phyloP scores from a whole-genome alignment of 2,888 invertebrate genomes.

The Lochmaea capreae region DNA sequence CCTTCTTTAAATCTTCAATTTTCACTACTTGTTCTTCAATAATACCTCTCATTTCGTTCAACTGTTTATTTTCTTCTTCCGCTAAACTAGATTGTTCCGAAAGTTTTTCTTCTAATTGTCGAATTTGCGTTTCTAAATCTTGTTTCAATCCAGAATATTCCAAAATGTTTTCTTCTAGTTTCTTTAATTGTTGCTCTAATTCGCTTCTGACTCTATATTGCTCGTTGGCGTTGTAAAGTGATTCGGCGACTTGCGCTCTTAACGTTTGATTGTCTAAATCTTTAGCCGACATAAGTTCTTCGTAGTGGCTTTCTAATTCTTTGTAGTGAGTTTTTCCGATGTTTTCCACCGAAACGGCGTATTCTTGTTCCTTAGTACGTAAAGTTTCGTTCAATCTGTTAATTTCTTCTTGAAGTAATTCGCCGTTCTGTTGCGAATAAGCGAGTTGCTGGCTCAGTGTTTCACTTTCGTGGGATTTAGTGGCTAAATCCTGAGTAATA shows the following conservation, averaged over 20 bases:
- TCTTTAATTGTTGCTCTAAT: slow-evolving; percentile 38
- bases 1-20: slow-evolving; percentile 78
- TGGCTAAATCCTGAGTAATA: slow-evolving; percentile 41
- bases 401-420: slow-evolving; percentile 46
- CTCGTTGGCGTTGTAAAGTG: slow-evolving; percentile 38
- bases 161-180: slow-evolving; percentile 1
- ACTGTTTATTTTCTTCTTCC: slow-evolving; percentile 69
- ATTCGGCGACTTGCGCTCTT: slow-evolving; percentile 52
- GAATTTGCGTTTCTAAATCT: slow-evolving; percentile 29
- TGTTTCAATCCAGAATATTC: neutral
- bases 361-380: slow-evolving; percentile 46
- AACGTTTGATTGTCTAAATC: slow-evolving; percentile 56
- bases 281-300: slow-evolving; percentile 55
- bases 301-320: slow-evolving; percentile 53
- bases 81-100: slow-evolving; percentile 68
- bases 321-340: slow-evolving; percentile 42
- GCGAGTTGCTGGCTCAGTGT: slow-evolving; percentile 43
- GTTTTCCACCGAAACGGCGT: slow-evolving; percentile 41
- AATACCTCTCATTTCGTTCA: slow-evolving; percentile 71
- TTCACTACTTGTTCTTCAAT: slow-evolving; percentile 79
- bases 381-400: slow-evolving; percentile 39
- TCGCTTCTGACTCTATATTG: slow-evolving; percentile 15
- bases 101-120: slow-evolving; percentile 66
- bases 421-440: slow-evolving; percentile 45
- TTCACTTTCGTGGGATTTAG: slow-evolving; percentile 46